Base-by-base conservation (phyloP, 2,113 vertebrate genomes). In the Sylvilagus bachmani region DNA sequence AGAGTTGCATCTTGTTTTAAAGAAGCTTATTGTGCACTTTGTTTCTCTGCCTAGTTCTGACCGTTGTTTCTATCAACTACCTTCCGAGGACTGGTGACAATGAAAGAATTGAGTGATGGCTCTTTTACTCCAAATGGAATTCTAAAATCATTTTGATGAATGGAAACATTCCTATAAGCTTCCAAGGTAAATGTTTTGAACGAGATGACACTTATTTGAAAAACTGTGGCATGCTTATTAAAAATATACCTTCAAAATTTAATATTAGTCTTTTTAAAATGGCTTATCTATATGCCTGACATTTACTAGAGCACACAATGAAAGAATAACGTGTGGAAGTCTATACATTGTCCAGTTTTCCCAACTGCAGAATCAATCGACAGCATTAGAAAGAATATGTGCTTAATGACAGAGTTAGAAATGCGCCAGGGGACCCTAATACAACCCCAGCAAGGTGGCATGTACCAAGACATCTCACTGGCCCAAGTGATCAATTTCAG, bases 71-170 rank as follows among this genome's bases (percentile, higher is more conserved):
- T 58, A 82, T 36, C 44, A 85, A 81, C 10, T 64, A 81, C 16
- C 5, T 29, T 91, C 62, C 73, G 85, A 91, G 69, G 51, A 69
- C n/a, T 38, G 19, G 53, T 51, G 80, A 31, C 53, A 67, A 69
- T 49, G 49, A 62, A 71, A 85, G 62, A 22, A 11, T 29, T 61
- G 21, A 44, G 13, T 49, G 53, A 61, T 27, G 67, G 74, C 67
- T 53, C n/a, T 85, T 58, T 49, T 89, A 80, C 58, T 89, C 58
- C 71, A 67, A 83, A 95, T 79, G 86, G 22, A 82, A 77, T 86
- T 86, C 91, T 44, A 19, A 95, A 79, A 33, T 55, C 29, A 51
- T 74, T 58, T 25, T 78, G 70, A 84, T n/a, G 91, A 61, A 84
- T 11, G 66, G 70, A 88, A 69, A 91, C 67, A 70, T 24, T 67